phyloP scores from a whole-genome alignment of 2,113 vertebrate genomes.

The Sus scrofa region T2T-Sscrofa CM000825.6:67241501-67242000 shows the following conservation, averaged over 20 bases:
- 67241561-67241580: neutral
- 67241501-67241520: neutral
- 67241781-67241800: neutral
- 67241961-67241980: neutral
- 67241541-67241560: neutral
- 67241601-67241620: neutral
- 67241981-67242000: neutral
- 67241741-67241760: neutral
- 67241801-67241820: neutral
- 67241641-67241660: neutral
- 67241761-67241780: neutral
- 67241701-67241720: neutral
- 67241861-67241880: neutral
- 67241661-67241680: neutral
- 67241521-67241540: neutral
- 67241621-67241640: rapidly evolving
- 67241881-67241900: neutral
- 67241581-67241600: neutral
- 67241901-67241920: neutral
- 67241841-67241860: neutral
- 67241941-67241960: neutral
- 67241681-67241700: neutral
- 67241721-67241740: neutral
- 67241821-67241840: neutral
- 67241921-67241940: neutral